A percentile compares a stretch with the other conserved stretches of the same genome.
Evolutionary conservation across 2,888 invertebrate genomes (phyloP).

Genomic region (Chloromyia formosa): DNA sequence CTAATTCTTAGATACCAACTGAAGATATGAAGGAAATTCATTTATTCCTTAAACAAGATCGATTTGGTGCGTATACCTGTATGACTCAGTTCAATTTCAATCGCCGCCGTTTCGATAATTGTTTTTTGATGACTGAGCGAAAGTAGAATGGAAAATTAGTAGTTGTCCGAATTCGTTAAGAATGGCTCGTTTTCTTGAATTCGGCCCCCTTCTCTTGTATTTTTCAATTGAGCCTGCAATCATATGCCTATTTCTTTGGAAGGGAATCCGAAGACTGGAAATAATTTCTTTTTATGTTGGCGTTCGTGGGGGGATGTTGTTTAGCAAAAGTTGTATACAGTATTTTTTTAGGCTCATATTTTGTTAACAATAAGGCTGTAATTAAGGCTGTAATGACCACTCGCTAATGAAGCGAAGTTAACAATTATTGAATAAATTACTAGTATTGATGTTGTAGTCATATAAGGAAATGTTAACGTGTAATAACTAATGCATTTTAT

Average conservation of each 20-base stretch:
- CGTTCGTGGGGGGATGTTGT: too few relatives aligned
- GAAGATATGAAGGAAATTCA: too few relatives aligned
- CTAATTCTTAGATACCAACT: too few relatives aligned
- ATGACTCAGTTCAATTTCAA: conserved; percentile 23
- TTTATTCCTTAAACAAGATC: too few relatives aligned
- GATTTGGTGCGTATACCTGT: neutral
- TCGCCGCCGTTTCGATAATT: conserved; percentile 20
- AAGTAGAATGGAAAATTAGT: conserved; percentile 35
- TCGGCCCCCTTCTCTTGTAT: neutral
- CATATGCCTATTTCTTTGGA: neutral
- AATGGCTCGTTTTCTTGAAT: neutral
- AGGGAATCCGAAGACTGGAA: conserved; percentile 7
- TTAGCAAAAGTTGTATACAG: neutral
- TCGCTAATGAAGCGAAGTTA: conserved; percentile 29
- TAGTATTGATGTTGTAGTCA: neutral
- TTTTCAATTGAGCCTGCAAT: neutral
- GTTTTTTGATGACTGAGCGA: conserved; percentile 41
- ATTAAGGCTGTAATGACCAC: conserved; percentile 31
- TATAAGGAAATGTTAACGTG: conserved; percentile 15
- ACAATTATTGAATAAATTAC: conserved; percentile 12
- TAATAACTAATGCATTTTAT: neutral
- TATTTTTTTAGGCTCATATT: neutral
- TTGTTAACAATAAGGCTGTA: conserved; percentile 32
- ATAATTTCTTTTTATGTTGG: conserved; percentile 9
- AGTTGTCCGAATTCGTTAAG: conserved; percentile 27